Base-by-base conservation (phyloP, 1,140 invertebrate species). In the Diachasmimorpha longicaudata region DNA sequence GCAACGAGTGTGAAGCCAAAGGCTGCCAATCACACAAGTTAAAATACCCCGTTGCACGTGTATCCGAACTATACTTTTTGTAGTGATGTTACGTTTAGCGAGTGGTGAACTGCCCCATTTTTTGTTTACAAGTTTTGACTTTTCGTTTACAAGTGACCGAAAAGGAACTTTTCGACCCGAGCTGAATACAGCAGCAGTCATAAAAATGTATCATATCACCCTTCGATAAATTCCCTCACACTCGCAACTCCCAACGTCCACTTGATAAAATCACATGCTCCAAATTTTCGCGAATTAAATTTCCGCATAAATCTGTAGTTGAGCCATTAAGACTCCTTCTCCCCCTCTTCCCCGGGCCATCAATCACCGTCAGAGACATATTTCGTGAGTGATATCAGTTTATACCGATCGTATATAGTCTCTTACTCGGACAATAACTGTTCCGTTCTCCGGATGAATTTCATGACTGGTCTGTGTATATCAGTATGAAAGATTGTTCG, bases 331-430 rank as follows among this genome's bases (percentile, higher is more conserved):
- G 46, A 21, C 0, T 19, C 16, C 4, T 23, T 16, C 48, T 8
- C 5, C 39, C 67, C 16, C 2, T 46, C 37, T 3, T 21, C 39
- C 39, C 39, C 48, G 14, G 6, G 4, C 8, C 21, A 72, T 72
- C 70, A 72, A 72, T 72, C 70, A 72, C 19, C 46, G 70, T 72
- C 70, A 72, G 21, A 72, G 48, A 55, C 39, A 55, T 52, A 52
- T 19, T 52, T 25, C 36, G 19, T 72, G 48, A 72, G 48, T 55
- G 14, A 55, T 72, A 55, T 55, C 46, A 36, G 23, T 52, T 55
- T 21, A 46, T 70, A 52, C 48, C 25, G 25, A 71, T 71, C 23
- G 39, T 70, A 70, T 72, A 52, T 52, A 58, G 58, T 31, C 58
- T 21, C 23, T 66, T 25, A 66, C 36, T 66, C 23, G 23, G 31